These are phyloP conservation scores for Sterrhoptilus dennistouni DNA, from an alignment of 2,113 vertebrate genomes.

Conservation along the genomic window DNA sequence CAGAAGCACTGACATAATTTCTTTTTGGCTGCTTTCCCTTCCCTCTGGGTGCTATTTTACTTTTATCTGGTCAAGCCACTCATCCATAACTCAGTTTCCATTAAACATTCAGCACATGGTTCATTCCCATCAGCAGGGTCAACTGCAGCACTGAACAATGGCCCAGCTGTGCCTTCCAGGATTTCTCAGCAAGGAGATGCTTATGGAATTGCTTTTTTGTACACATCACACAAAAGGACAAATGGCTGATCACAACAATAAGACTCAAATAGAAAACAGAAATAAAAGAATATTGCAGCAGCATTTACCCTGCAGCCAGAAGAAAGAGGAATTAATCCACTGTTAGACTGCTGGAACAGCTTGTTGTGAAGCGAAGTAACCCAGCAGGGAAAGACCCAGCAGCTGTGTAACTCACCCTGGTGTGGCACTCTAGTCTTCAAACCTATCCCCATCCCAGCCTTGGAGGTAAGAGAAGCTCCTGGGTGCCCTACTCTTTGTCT, in stretches of 20 bases:
- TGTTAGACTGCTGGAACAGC: neutral
- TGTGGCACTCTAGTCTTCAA: neutral
- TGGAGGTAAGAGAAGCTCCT: neutral
- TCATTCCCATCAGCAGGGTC: neutral
- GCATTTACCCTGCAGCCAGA: neutral
- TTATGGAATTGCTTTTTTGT: neutral
- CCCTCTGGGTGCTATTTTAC: neutral
- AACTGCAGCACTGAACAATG: neutral
- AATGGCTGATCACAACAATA: neutral
- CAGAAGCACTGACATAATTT: neutral
- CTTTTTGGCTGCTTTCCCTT: conserved; percentile 10
- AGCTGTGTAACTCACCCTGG: neutral
- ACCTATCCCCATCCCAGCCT: rapidly evolving
- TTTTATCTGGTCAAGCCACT: neutral
- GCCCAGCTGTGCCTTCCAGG: neutral
- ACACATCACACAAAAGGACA: neutral
- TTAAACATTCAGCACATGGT: neutral
- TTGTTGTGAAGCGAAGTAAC: neutral
- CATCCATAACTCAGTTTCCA: neutral
- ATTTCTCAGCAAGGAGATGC: neutral
- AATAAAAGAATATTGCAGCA: neutral
- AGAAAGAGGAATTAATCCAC: neutral
- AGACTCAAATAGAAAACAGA: neutral
- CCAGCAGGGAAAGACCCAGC: neutral
- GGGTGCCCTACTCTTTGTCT: neutral